Conservation (phyloP, 2,797 vertebrate species). For the Eptatretus atami region DNA sequence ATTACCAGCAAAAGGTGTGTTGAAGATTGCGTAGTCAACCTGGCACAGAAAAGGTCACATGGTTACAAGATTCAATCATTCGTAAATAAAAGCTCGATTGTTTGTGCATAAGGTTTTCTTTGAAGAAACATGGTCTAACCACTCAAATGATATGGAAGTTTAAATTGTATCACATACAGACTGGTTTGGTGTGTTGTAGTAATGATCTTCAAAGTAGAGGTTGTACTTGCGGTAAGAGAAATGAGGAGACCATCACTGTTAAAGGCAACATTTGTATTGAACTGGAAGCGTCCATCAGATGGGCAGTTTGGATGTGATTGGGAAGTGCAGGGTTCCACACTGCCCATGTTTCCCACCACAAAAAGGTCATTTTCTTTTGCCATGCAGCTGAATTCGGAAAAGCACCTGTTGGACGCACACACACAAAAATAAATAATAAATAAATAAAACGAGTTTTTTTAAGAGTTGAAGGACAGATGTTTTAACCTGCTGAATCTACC, state of each 20-base stretch:
- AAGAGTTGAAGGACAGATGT: too few relatives aligned
- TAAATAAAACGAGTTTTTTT: too few relatives aligned
- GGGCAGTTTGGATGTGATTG: slow-evolving; percentile 35
- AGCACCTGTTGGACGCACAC: slow-evolving; percentile 22
- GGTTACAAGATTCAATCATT: too few relatives aligned
- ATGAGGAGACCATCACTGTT: slow-evolving; percentile 24
- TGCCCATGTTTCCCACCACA: slow-evolving; percentile 50
- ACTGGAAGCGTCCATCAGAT: slow-evolving; percentile 38
- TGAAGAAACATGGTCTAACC: too few relatives aligned
- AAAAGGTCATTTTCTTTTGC: slow-evolving; percentile 31
- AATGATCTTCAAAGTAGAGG: slow-evolving; percentile 43
- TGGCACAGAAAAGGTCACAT: slow-evolving; percentile 3
- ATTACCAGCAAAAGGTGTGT: slow-evolving; percentile 50
- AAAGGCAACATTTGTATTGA: slow-evolving; percentile 56
- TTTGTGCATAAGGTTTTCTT: too few relatives aligned
- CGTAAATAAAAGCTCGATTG: too few relatives aligned
- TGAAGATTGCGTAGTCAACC: slow-evolving; percentile 24
- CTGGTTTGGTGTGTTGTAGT: slow-evolving; percentile 13
- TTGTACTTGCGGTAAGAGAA: slow-evolving; percentile 52
- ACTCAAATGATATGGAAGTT: too few relatives aligned
- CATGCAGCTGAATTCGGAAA: slow-evolving; percentile 50
- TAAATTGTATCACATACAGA: too few relatives aligned
- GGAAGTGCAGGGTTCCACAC: slow-evolving; percentile 49
- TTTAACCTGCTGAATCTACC: too few relatives aligned
- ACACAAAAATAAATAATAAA: too few relatives aligned